Conservation (phyloP, 2,113 vertebrate genomes). For the Varanus komodoensis region DNA sequence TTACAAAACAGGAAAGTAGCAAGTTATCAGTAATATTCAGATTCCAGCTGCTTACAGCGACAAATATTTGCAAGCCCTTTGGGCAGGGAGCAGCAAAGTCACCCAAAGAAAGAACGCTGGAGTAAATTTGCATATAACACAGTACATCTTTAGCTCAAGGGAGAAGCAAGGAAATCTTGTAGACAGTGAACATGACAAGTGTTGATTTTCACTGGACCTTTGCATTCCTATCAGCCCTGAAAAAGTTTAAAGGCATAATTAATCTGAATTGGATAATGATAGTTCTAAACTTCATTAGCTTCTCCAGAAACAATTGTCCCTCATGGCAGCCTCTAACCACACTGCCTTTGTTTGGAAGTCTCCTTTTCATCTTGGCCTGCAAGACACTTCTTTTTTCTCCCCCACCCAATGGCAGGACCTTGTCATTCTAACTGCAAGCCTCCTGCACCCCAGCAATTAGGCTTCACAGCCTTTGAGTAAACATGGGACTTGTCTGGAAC, state of each 20-base stretch:
- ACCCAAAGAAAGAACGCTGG: background rate
- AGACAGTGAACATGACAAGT: background rate
- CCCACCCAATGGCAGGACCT: background rate
- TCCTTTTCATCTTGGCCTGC: background rate
- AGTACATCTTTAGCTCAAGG: background rate
- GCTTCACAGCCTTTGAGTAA: background rate
- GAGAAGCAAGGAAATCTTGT: background rate
- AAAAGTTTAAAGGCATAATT: background rate
- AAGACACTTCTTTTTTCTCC: background rate
- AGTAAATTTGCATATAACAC: background rate
- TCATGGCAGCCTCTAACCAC: background rate
- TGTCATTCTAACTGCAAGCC: background rate
- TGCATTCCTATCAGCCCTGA: background rate
- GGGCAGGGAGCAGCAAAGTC: background rate
- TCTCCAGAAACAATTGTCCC: background rate
- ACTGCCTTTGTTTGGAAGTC: background rate
- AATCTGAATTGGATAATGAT: background rate
- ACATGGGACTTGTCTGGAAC: background rate
- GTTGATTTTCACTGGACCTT: background rate
- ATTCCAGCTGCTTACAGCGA: background rate
- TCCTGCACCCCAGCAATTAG: background rate
- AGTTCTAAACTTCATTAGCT: background rate
- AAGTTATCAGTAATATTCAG: background rate
- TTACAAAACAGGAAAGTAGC: background rate
- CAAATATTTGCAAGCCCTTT: background rate